Percentiles rank a stretch among this genome's conserved stretches.
Evolutionary conservation across 2,888 invertebrate species (phyloP).

Genomic region (Corbicula japonica): DNA sequence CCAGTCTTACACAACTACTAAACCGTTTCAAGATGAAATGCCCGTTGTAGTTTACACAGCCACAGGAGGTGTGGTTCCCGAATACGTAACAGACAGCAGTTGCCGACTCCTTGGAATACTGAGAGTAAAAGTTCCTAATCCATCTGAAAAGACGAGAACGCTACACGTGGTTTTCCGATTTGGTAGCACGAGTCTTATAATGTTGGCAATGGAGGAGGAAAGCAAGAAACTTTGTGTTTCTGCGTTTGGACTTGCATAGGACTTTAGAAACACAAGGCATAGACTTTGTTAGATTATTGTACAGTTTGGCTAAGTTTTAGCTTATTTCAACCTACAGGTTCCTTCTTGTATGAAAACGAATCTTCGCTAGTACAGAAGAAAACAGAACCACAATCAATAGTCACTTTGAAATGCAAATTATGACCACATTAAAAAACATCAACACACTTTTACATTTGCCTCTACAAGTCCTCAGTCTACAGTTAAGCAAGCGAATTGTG

Average conservation of each 20-base stretch:
- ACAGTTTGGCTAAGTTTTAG: no score
- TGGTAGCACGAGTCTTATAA: conserved; percentile 20
- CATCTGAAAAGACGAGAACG: conserved; percentile 10
- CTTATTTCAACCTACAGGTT: no score
- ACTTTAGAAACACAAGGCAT: no score
- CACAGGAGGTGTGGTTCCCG: conserved; percentile 9
- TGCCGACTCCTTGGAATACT: conserved; percentile 28
- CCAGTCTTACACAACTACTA: conserved; percentile 6
- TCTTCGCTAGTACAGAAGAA: no score
- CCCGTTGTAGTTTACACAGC: conserved; percentile 17
- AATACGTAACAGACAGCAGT: conserved; percentile 26
- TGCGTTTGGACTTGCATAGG: conserved; percentile 17
- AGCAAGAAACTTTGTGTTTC: conserved; percentile 12
- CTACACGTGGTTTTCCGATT: conserved; percentile 24
- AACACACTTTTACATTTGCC: no score
- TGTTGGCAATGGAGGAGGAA: conserved; percentile 20
- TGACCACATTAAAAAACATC: no score
- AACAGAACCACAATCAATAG: no score
- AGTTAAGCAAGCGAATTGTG: no score
- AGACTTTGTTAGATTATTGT: no score
- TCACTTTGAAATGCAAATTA: no score
- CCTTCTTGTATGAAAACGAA: no score
- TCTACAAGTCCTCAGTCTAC: no score
- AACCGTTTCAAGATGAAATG: conserved; percentile 15
- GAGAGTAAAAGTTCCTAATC: conserved; percentile 12